These are phyloP conservation scores for Propithecus deckenii DNA, from an alignment of 2,797 vertebrate species.

Conservation along the genomic window DNA sequence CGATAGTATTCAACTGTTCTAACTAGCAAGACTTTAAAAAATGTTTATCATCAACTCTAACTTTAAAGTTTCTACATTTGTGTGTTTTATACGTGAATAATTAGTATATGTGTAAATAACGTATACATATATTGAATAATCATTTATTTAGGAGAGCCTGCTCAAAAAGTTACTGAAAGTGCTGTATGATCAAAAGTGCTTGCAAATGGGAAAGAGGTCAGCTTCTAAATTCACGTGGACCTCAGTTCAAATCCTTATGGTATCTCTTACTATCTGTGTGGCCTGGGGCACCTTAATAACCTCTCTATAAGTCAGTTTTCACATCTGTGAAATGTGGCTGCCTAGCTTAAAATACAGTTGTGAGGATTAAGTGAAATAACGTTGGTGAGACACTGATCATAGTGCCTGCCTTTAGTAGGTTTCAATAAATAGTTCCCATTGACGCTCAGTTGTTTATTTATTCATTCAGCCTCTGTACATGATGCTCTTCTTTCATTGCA, in stretches of 20 bases:
- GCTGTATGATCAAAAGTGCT: not conserved
- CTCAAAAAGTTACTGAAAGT: not conserved
- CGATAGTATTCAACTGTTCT: not conserved
- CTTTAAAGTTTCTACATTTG: conserved; percentile 1
- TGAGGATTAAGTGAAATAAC: not conserved
- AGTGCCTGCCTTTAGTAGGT: not conserved
- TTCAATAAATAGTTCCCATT: not conserved
- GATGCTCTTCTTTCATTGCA: not conserved
- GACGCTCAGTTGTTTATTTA: not conserved
- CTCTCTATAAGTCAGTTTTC: not conserved
- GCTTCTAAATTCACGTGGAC: not conserved
- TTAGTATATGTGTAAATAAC: not conserved
- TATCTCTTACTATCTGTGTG: not conserved
- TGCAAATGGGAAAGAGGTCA: not conserved
- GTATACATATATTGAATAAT: not conserved
- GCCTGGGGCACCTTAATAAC: not conserved
- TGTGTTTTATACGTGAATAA: not conserved
- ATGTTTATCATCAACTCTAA: not conserved
- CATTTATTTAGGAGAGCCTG: not conserved
- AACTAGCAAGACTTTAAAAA: not conserved
- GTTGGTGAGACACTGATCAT: not conserved
- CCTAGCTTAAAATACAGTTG: not conserved
- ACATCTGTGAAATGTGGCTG: not conserved
- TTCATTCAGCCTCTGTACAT: not conserved
- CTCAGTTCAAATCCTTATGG: not conserved